These are phyloP conservation scores for Takifugu ocellatus DNA, from an alignment of 2,797 vertebrate genomes.

Conservation along the genomic window DNA sequence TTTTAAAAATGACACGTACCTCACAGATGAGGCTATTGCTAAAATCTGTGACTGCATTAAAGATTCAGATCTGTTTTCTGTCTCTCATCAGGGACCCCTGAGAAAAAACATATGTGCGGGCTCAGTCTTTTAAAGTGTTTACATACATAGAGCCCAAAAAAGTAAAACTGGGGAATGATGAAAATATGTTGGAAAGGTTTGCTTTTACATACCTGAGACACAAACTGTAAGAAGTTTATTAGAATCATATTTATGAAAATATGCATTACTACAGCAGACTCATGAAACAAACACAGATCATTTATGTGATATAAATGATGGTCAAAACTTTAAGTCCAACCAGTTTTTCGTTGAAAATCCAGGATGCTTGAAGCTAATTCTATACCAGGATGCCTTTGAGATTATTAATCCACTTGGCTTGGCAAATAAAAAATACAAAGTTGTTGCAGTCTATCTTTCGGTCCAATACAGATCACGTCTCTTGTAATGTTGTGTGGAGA, in stretches of 20 bases:
- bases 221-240: conserved; percentile 4
- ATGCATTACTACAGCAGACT: not conserved
- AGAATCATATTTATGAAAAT: conserved; percentile 1
- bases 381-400: not conserved
- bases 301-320: not conserved
- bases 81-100: conserved; percentile 20
- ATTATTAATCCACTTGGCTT: not conserved
- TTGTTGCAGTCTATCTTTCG: not conserved
- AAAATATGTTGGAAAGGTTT: conserved; percentile 20
- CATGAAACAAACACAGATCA: not conserved
- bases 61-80: not conserved
- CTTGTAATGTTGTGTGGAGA: not conserved
- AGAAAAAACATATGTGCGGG: conserved; percentile 18
- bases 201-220: conserved; percentile 6
- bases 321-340: conserved; percentile 3
- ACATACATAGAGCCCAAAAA: conserved; percentile 23
- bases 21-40: conserved; percentile 16
- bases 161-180: conserved; percentile 12
- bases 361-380: not conserved
- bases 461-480: not conserved
- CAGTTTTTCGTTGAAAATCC: not conserved
- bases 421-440: not conserved
- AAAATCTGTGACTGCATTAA: conserved; percentile 19
- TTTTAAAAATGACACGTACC: conserved; percentile 12
- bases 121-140: conserved; percentile 30